Evolutionary conservation across 2,113 vertebrate genomes (phyloP).

Genomic region (Onychostoma macrolepis): DNA sequence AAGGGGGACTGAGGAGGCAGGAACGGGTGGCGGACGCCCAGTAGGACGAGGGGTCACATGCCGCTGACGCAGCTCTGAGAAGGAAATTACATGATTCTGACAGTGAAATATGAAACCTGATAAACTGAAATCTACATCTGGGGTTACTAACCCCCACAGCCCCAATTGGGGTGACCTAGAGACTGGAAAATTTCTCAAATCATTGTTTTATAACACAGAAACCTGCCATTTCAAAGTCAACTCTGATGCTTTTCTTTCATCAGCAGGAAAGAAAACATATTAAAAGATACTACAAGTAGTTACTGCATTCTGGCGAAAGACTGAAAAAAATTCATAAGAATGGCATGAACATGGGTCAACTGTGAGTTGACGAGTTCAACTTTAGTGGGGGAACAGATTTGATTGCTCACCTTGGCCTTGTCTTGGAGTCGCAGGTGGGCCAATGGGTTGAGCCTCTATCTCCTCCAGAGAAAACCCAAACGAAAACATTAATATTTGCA

Average conservation of each 20-base stretch:
- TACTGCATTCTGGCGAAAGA: neutral
- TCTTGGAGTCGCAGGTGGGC: conserved; percentile 83
- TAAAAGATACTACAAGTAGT: neutral
- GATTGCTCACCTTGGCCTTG: conserved; percentile 87
- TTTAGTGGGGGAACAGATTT: neutral
- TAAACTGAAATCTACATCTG: neutral
- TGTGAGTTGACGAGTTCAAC: neutral
- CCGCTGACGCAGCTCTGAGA: conserved; percentile 91
- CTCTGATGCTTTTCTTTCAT: neutral
- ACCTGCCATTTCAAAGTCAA: neutral
- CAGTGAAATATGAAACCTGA: neutral
- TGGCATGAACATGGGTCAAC: neutral
- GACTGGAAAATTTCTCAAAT: too few species aligned
- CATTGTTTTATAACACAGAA: neutral
- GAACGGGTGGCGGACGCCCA: conserved; percentile 69
- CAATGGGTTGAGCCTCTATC: conserved; percentile 79
- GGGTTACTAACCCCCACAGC: too few species aligned
- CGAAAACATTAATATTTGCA: neutral
- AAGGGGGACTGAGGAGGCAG: conserved; percentile 73
- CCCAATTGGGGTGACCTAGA: too few species aligned
- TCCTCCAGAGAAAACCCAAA: conserved; percentile 76
- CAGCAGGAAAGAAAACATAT: neutral
- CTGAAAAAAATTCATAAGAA: neutral
- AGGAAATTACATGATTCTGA: conserved; percentile 34
- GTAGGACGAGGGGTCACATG: conserved; percentile 82